Base-by-base conservation (phyloP, 1,140 invertebrate species). In the Rhagoletis pomonella region DNA sequence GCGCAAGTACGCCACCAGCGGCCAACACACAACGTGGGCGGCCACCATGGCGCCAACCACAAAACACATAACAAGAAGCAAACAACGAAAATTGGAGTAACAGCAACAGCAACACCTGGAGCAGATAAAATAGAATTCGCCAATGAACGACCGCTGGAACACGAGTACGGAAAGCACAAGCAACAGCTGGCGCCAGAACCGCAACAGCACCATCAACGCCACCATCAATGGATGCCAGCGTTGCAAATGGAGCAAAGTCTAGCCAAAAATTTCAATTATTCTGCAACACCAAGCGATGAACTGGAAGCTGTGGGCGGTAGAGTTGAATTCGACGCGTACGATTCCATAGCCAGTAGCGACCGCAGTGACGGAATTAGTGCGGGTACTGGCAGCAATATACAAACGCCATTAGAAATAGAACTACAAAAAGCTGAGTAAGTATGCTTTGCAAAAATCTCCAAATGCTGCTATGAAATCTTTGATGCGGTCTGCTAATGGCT, bases 351-450 rank as follows among this genome's bases (percentile, higher is more conserved):
- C n/a, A 67, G 10, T 19, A 67, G 4, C 3, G 29, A 39, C 4
- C 64, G n/a, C 5, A 55, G 42, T 9, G 47, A 29, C 44, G 50
- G 42, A 55, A 6, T 4, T 19, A 55, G 10, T 14, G n/a, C 6
- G 10, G 44, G 55, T 58, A 10, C n/a, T 89, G 86, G 86, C 87
- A 62, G 87, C 77, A 81, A 89, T 87, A 47, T 85, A 58, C 65
- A 88, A 14, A 65, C 86, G 14, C 58, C 85, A 85, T 62, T 89
- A 10, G 88, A 89, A 87, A 88, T 88, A 84, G 89, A 88, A 88
- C 88, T 89, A 84, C 65, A 67, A 69, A 89, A 89, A 87, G 86
- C 87, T 58, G 88, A 89, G 91, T 92, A 91, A 92, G 91, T 92
- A 89, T 42, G 42, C 42, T 14, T 29, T 29, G 29, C 29, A 29